Evolutionary conservation across 2,797 vertebrate genomes (phyloP).

Genomic region (Gymnothorax reevesii): DNA sequence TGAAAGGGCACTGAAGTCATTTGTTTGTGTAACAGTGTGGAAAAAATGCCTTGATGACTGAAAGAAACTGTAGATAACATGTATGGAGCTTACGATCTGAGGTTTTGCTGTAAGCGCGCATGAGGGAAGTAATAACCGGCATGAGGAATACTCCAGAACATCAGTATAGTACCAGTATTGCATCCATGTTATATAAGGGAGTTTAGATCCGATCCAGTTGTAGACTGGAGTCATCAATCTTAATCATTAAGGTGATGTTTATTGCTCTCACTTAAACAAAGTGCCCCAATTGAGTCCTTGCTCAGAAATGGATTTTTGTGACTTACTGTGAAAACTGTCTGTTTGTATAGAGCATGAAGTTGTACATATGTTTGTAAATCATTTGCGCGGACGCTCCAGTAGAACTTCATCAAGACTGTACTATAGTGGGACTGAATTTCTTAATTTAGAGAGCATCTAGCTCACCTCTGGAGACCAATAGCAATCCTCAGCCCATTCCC

Average conservation of each 20-base stretch:
- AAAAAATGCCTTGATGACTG: background rate
- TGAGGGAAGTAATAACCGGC: background rate
- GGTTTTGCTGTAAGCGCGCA: background rate
- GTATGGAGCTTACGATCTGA: background rate
- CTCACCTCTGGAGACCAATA: background rate
- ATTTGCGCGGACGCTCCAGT: background rate
- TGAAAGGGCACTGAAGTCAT: background rate
- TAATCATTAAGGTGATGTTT: background rate
- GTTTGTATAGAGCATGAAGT: slow-evolving; percentile 8
- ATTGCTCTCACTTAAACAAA: background rate
- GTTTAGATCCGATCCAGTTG: background rate
- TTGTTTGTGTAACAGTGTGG: background rate
- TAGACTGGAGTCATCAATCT: background rate
- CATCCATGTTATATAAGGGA: background rate
- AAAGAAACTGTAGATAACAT: background rate
- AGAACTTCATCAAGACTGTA: background rate
- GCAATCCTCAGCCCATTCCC: background rate
- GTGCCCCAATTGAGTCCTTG: background rate
- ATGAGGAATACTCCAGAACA: background rate
- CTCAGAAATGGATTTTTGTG: background rate
- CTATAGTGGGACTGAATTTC: background rate
- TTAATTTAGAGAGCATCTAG: background rate
- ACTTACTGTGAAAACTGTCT: background rate
- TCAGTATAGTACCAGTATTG: background rate
- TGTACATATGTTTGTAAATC: slow-evolving; percentile 10